phyloP scores from a whole-genome alignment of 2,888 invertebrate genomes.

The Bembecia ichneumoniformis region DNA sequence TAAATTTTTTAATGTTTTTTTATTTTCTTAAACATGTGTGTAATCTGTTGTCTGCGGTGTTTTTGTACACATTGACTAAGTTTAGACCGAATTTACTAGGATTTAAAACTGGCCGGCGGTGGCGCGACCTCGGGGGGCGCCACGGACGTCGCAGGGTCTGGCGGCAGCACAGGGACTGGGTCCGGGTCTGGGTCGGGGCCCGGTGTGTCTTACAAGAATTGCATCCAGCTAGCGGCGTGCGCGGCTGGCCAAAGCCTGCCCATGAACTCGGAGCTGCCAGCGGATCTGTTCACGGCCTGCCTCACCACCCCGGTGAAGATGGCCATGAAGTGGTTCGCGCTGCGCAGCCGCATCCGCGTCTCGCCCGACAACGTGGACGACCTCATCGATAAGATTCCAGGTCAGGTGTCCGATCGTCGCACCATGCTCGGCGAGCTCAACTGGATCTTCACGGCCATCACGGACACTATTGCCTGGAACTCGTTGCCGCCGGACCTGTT shows the following conservation, averaged over 20 bases:
- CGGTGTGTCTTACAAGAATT: constrained; percentile 79
- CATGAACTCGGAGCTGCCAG: constrained; percentile 97
- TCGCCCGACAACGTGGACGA: constrained; percentile 87
- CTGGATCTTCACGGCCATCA: constrained; percentile 99
- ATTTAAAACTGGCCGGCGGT: not conserved
- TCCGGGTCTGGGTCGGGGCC: not conserved
- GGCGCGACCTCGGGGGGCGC: not conserved
- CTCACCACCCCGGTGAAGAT: constrained; percentile 98
- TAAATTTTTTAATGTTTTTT: no score
- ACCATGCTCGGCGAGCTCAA: constrained; percentile 99
- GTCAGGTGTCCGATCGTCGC: constrained; percentile 92
- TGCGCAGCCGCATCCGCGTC: constrained; percentile 84
- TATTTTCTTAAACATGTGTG: no score
- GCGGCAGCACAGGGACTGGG: not conserved
- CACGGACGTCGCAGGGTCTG: not conserved
- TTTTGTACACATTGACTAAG: no score
- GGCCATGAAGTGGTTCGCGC: constrained; percentile 94
- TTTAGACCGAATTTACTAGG: no score
- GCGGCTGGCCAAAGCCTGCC: constrained; percentile 93
- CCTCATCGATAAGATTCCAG: constrained; percentile 96
- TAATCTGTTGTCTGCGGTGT: no score
- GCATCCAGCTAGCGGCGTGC: constrained; percentile 98
- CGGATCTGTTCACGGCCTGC: constrained; percentile 97
- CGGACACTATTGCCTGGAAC: constrained; percentile 99
- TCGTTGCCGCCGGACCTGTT: constrained; percentile 94